Evolutionary conservation across 2,113 vertebrate species (phyloP).

Genomic region (Tangachromis dhanisi): DNA sequence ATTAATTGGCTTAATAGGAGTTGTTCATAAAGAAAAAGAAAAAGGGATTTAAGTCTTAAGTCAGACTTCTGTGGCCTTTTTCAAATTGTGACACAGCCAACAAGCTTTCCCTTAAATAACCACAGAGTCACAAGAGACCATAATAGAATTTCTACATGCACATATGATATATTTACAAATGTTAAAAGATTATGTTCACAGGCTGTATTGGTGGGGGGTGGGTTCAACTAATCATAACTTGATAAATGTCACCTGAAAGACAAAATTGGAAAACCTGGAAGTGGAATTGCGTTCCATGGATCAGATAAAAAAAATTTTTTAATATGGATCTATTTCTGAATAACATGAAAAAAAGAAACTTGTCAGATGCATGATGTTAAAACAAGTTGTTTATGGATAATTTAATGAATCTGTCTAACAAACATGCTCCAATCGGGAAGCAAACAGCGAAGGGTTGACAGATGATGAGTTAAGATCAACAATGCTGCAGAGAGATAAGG

Average conservation of each 20-base stretch:
- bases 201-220: neutral
- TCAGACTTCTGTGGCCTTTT: neutral
- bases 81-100: neutral
- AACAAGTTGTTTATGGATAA: neutral
- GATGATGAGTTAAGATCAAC: neutral
- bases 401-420: neutral
- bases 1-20: neutral
- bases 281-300: neutral
- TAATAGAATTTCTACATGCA: neutral
- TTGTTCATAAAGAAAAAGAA: neutral
- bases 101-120: neutral
- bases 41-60: neutral
- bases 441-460: neutral
- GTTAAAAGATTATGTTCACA: neutral
- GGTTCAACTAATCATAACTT: neutral
- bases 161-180: neutral
- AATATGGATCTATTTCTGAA: neutral
- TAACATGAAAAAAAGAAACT: neutral
- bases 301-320: fast-evolving
- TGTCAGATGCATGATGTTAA: neutral
- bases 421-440: neutral
- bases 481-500: neutral
- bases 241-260: neutral
- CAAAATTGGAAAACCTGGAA: neutral
- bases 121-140: neutral